A percentile compares a stretch with the other conserved stretches of the same genome.
Evolutionary conservation across 2,888 invertebrate genomes (phyloP).

Genomic region (Callinectes sapidus): DNA sequence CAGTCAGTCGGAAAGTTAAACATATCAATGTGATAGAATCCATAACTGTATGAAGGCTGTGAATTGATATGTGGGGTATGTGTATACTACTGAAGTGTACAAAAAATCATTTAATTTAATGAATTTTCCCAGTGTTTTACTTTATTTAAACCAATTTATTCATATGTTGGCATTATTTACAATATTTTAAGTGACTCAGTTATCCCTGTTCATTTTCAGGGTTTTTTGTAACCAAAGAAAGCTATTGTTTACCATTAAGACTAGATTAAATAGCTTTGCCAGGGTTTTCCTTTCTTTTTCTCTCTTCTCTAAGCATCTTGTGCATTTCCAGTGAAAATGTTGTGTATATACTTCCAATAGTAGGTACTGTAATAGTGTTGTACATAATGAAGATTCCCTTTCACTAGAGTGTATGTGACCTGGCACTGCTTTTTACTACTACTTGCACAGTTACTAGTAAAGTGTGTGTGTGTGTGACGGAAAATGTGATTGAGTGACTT

Average conservation of each 20-base stretch:
- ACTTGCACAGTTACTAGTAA: not conserved
- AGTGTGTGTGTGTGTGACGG: not conserved
- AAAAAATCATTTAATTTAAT: not conserved
- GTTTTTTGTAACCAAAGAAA: conserved; percentile 46
- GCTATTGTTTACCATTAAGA: not conserved
- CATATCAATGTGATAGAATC: not conserved
- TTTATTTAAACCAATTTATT: conserved; percentile 1
- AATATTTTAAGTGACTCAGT: conserved; percentile 29
- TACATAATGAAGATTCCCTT: not conserved
- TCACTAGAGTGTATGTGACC: not conserved
- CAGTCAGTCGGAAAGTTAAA: conserved; percentile 28
- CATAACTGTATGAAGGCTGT: conserved; percentile 19
- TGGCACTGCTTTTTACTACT: not conserved
- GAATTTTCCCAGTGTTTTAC: not conserved
- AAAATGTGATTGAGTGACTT: not conserved
- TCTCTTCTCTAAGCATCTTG: not conserved
- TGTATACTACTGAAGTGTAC: conserved; percentile 19
- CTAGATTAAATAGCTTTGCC: not conserved
- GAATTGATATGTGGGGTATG: not conserved
- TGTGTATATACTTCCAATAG: conserved; percentile 2
- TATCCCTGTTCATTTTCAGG: conserved; percentile 44
- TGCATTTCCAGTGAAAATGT: not conserved
- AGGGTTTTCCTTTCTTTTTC: not conserved
- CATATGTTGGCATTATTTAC: conserved; percentile 55
- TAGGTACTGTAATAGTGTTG: conserved; percentile 6